Percentiles rank a stretch among this genome's conserved stretches.
These are phyloP conservation scores for Lepus timidus DNA, from an alignment of 2,113 vertebrate genomes.

Conservation along the genomic window DNA sequence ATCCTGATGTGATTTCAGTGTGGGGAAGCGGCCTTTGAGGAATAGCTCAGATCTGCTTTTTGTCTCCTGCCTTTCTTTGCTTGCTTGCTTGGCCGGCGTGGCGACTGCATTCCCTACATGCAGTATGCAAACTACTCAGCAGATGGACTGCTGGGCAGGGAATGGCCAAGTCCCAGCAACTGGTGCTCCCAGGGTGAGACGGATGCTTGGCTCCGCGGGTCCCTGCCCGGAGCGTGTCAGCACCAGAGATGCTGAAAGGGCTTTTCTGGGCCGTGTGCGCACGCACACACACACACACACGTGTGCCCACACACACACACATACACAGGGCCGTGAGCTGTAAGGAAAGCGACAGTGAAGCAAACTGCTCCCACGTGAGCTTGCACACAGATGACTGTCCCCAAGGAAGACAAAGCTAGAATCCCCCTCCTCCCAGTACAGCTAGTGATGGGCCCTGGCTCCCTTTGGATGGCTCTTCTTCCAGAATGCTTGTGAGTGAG, in stretches of 20 bases:
- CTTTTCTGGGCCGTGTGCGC: not conserved
- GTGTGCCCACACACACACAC: not conserved
- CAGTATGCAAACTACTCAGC: not conserved
- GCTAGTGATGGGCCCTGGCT: not conserved
- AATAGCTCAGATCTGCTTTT: slow-evolving; percentile 62
- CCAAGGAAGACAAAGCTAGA: not conserved
- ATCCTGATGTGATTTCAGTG: slow-evolving; percentile 75
- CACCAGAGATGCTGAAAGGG: slow-evolving; percentile 20
- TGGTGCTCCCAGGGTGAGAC: not conserved
- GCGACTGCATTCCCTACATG: slow-evolving; percentile 53
- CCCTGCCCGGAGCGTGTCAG: slow-evolving; percentile 60
- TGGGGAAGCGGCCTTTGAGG: slow-evolving; percentile 79
- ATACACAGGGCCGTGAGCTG: fast-evolving
- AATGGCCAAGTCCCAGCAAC: not conserved
- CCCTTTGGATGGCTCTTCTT: too few species aligned
- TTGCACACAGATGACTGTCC: too few species aligned
- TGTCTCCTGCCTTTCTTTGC: slow-evolving; percentile 47
- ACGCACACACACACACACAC: not conserved
- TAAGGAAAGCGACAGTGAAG: not conserved
- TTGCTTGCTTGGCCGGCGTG: slow-evolving; percentile 60
- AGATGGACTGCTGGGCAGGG: slow-evolving; percentile 48
- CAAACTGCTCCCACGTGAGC: not conserved
- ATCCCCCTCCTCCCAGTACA: not conserved
- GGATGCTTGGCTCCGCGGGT: slow-evolving; percentile 16
- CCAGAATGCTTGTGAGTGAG: not conserved